phyloP scores from a whole-genome alignment of 2,797 vertebrate genomes.

The Anabacerthia variegaticeps region DNA sequence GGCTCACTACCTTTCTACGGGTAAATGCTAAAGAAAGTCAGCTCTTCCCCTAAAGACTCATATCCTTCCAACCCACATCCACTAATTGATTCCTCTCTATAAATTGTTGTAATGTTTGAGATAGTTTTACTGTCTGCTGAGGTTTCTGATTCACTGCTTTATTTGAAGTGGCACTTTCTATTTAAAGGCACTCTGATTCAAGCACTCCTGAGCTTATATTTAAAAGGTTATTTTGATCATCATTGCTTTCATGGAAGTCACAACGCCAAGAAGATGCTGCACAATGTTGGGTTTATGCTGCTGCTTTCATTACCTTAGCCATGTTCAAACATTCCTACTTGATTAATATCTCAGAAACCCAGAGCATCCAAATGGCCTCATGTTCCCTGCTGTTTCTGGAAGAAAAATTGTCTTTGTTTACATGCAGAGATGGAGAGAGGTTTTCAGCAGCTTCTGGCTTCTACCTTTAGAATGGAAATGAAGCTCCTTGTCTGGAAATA shows the following conservation, averaged over 20 bases:
- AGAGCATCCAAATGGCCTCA: neutral
- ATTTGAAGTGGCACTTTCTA: conserved; percentile 28
- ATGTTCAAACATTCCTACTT: neutral
- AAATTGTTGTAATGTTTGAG: neutral
- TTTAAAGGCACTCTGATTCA: conserved; percentile 2
- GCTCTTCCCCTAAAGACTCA: neutral
- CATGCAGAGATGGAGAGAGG: neutral
- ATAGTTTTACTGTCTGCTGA: neutral
- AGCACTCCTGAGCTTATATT: neutral
- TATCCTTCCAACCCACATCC: neutral
- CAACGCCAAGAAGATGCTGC: neutral
- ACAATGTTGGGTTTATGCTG: neutral
- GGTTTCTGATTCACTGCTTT: conserved; percentile 27
- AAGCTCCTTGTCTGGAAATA: neutral
- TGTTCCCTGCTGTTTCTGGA: neutral
- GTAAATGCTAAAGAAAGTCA: neutral
- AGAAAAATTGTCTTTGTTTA: neutral
- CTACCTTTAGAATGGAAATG: neutral
- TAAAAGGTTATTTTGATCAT: neutral
- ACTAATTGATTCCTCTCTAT: neutral
- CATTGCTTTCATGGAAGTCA: neutral
- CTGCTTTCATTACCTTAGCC: neutral
- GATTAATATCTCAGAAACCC: neutral
- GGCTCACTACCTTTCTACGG: neutral
- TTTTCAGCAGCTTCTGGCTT: neutral